Conservation (phyloP, 2,888 invertebrate genomes). For the Tineola bisselliella region DNA sequence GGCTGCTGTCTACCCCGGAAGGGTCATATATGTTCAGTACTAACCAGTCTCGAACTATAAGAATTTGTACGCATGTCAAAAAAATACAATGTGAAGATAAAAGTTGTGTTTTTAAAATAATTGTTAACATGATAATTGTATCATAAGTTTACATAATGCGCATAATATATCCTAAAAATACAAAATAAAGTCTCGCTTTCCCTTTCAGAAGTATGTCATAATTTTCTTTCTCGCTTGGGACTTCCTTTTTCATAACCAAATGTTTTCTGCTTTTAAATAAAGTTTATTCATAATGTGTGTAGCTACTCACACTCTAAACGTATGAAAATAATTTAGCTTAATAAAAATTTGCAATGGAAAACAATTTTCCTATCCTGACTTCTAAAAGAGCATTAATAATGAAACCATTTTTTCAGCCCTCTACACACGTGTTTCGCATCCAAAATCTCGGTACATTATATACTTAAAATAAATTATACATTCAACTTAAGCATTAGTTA, state of each 20-base stretch:
- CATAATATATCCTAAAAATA: no score
- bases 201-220: background rate
- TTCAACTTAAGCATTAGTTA: background rate
- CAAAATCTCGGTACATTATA: background rate
- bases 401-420: constrained; percentile 12
- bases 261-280: background rate
- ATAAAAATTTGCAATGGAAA: background rate
- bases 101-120: no score
- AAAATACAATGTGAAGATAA: no score
- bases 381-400: constrained; percentile 10
- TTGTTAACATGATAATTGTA: no score
- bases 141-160: no score
- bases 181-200: background rate
- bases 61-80: no score
- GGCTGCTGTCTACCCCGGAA: no score
- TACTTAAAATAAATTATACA: background rate
- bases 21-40: no score
- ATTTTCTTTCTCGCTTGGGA: background rate
- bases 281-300: background rate
- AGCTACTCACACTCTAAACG: background rate
- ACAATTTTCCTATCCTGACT: constrained; percentile 6
- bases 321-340: background rate
- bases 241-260: background rate
- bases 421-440: constrained; percentile 10
- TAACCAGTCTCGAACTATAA: no score